These are phyloP conservation scores for Cosmopolites sordidus DNA, from an alignment of 2,888 invertebrate species.

Conservation along the genomic window DNA sequence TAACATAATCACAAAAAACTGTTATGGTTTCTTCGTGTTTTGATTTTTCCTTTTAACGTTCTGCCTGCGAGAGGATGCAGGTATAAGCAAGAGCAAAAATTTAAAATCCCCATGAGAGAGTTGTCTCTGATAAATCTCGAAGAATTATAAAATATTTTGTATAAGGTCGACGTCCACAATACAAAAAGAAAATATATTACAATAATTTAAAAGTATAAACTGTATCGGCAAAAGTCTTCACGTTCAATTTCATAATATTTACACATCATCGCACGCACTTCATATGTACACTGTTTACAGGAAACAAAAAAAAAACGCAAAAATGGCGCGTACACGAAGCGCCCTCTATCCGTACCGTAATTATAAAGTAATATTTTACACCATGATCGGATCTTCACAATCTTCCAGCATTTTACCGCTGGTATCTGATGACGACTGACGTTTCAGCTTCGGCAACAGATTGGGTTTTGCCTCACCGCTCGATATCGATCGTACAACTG, in stretches of 20 bases:
- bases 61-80: no score
- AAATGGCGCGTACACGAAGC: background rate
- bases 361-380: constrained; percentile 34
- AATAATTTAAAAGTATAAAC: constrained; percentile 23
- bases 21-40: background rate
- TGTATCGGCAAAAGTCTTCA: constrained; percentile 16
- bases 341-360: no score
- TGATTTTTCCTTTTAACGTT: background rate
- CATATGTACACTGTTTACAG: background rate
- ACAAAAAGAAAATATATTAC: constrained; percentile 16
- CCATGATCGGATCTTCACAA: constrained; percentile 49
- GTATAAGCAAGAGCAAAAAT: no score
- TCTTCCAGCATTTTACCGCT: constrained; percentile 45
- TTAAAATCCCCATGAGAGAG: background rate
- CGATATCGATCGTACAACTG: constrained; percentile 46
- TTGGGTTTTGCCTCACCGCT: constrained; percentile 40
- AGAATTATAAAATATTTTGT: constrained; percentile 8
- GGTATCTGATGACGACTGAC: constrained; percentile 48
- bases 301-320: background rate
- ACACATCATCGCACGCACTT: background rate
- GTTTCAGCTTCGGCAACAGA: constrained; percentile 42
- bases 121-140: background rate
- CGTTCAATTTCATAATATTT: no score
- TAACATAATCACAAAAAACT: background rate
- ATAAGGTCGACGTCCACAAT: constrained; percentile 18